These are phyloP conservation scores for Blera fallax DNA, from an alignment of 2,888 invertebrate genomes.

Conservation along the genomic window DNA sequence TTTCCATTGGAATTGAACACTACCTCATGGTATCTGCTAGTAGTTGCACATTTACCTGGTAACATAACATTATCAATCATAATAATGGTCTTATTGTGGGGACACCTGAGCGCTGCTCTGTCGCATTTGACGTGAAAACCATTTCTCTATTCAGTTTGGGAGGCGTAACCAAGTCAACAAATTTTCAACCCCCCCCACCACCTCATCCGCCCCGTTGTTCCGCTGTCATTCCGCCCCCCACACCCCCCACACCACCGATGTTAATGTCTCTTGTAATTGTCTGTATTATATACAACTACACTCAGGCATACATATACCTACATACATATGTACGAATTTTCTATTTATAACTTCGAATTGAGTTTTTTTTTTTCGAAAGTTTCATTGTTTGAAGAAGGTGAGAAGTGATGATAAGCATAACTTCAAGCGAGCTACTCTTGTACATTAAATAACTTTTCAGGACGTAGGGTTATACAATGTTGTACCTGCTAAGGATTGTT, in stretches of 20 bases:
- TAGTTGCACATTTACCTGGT: background rate
- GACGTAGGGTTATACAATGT: background rate
- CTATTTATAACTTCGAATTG: conserved; percentile 17
- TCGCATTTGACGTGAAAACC: background rate
- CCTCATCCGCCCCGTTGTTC: background rate
- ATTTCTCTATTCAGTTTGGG: conserved; percentile 24
- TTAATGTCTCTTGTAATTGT: background rate
- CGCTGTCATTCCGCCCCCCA: background rate
- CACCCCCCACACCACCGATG: background rate
- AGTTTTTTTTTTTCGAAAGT: background rate
- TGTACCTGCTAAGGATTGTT: background rate
- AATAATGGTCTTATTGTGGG: conserved; percentile 12
- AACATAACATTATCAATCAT: conserved; percentile 5
- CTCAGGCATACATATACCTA: background rate
- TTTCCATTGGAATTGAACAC: background rate
- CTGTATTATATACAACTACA: background rate
- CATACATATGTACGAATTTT: background rate
- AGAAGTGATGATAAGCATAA: conserved; percentile 1
- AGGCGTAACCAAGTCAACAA: conserved; percentile 41
- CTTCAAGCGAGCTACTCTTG: background rate
- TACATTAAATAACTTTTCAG: conserved; percentile 6
- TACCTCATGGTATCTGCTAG: background rate
- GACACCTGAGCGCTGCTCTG: conserved; percentile 6
- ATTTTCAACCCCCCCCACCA: background rate
- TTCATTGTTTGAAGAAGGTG: conserved; percentile 13